A percentile compares a stretch with the other conserved stretches of the same genome.
Conservation (phyloP, 2,113 vertebrate species). For the Halcyon malimbica region DNA sequence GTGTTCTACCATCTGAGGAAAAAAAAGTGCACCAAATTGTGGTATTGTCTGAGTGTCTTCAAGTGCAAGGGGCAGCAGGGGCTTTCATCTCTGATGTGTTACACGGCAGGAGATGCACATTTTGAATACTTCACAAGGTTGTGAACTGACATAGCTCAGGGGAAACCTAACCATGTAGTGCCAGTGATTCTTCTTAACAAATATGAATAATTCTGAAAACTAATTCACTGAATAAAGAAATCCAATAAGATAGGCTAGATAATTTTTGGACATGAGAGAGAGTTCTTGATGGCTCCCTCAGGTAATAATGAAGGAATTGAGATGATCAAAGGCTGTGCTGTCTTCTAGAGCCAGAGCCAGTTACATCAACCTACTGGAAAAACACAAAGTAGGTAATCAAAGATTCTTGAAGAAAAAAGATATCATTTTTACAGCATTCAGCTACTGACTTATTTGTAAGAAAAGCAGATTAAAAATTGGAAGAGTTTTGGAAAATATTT, state of each 20-base stretch:
- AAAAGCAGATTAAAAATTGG: neutral
- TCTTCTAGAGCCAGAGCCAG: slow-evolving; percentile 50
- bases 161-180: neutral
- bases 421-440: neutral
- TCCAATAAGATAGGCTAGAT: slow-evolving; percentile 28
- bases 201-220: slow-evolving; percentile 58
- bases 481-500: neutral
- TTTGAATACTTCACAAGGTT: neutral
- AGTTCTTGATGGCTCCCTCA: slow-evolving; percentile 56
- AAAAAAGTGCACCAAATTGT: neutral
- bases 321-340: slow-evolving; percentile 61
- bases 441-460: neutral
- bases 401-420: neutral
- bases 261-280: slow-evolving; percentile 54
- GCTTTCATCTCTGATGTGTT: neutral
- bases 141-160: slow-evolving; percentile 24
- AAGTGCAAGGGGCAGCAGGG: neutral
- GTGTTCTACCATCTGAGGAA: neutral
- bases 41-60: neutral
- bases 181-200: slow-evolving; percentile 25
- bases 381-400: slow-evolving; percentile 45
- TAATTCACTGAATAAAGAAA: slow-evolving; percentile 55
- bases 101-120: neutral
- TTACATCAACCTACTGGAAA: slow-evolving; percentile 40
- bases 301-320: slow-evolving; percentile 45